Evolutionary conservation across 2,888 invertebrate species (phyloP).

Genomic region (Phyto melanocephala): DNA sequence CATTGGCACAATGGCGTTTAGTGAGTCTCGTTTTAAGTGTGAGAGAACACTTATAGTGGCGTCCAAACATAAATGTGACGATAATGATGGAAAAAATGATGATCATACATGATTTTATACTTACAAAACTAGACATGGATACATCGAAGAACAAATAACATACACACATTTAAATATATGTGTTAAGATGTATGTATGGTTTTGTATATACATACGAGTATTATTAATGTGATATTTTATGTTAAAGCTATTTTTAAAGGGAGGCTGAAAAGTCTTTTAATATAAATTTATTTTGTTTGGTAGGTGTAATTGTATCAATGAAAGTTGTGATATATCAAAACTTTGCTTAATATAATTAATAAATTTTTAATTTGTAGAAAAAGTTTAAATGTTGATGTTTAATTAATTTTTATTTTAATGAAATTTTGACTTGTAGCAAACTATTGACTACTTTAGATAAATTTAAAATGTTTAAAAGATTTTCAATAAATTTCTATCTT

Average conservation of each 20-base stretch:
- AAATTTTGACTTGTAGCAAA: too few species aligned
- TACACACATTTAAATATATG: too few species aligned
- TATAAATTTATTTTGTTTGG: too few species aligned
- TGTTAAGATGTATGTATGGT: neutral
- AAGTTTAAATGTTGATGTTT: too few species aligned
- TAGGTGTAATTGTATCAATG: too few species aligned
- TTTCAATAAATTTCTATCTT: too few species aligned
- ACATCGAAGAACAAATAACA: neutral
- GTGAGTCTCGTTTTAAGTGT: conserved; percentile 60
- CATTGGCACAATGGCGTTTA: conserved; percentile 61
- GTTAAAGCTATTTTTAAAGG: neutral
- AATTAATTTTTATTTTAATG: too few species aligned
- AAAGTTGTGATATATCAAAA: too few species aligned
- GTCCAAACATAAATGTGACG: conserved; percentile 42
- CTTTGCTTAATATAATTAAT: too few species aligned
- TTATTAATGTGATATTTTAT: neutral
- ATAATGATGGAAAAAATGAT: conserved; percentile 16
- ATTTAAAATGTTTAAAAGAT: too few species aligned
- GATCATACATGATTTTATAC: conserved; percentile 22
- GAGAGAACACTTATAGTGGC: conserved; percentile 53
- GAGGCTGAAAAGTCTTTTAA: neutral
- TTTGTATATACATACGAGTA: neutral
- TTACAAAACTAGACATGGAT: neutral
- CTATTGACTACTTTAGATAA: too few species aligned
- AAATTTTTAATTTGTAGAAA: too few species aligned